phyloP scores from a whole-genome alignment of 2,888 invertebrate genomes.

The Drosophila infuscata region DNA sequence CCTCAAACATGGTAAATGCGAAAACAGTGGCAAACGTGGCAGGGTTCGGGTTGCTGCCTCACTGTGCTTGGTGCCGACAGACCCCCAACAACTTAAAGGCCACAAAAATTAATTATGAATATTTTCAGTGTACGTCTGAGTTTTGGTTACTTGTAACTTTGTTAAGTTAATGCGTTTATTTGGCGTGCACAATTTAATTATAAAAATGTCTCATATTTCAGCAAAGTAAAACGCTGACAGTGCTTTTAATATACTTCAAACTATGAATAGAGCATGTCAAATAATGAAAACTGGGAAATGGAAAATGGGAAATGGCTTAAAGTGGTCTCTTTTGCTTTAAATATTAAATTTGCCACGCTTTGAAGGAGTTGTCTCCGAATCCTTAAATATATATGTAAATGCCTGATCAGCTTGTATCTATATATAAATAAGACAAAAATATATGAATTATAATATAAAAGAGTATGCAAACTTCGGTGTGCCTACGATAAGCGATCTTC shows the following conservation, averaged over 20 bases:
- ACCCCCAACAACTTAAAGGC: conserved; percentile 43
- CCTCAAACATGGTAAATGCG: conserved; percentile 63
- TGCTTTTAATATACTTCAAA: not conserved
- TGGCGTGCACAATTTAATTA: conserved; percentile 73
- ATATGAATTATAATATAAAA: not conserved
- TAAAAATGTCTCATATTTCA: conserved; percentile 66
- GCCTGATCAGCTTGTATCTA: not conserved
- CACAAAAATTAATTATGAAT: conserved; percentile 77
- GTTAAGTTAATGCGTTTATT: conserved; percentile 76
- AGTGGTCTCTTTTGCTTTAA: not conserved
- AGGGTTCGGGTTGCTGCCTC: not conserved
- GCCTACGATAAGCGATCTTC: not conserved
- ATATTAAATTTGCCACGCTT: not conserved
- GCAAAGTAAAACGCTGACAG: conserved; percentile 20
- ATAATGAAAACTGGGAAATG: not conserved
- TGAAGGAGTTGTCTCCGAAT: not conserved
- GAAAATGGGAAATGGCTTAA: not conserved
- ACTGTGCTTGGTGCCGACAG: conserved; percentile 1
- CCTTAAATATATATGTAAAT: not conserved
- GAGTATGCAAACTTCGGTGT: not conserved
- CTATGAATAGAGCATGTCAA: not conserved
- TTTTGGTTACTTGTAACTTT: conserved; percentile 65
- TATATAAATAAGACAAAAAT: too few relatives aligned
- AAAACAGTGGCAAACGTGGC: conserved; percentile 3
- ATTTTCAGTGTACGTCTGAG: conserved; percentile 65